These are phyloP conservation scores for Brachystomella parvula DNA, from an alignment of 1,140 invertebrate genomes.

Conservation along the genomic window DNA sequence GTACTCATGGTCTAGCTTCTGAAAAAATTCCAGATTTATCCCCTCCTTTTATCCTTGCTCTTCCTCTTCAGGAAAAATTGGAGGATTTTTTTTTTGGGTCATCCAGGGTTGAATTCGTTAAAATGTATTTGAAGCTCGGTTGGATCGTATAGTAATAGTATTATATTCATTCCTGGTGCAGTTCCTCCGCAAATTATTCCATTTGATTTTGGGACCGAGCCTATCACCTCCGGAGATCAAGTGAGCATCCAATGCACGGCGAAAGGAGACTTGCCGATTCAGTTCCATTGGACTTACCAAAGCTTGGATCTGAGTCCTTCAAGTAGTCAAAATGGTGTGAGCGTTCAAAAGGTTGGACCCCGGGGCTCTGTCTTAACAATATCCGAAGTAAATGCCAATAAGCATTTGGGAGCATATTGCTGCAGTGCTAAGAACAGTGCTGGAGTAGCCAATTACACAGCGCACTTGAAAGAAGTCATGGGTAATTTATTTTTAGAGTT, in stretches of 20 bases:
- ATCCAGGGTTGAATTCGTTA: no score
- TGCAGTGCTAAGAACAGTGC: conserved; percentile 42
- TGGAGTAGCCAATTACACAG: conserved; percentile 53
- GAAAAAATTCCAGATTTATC: no score
- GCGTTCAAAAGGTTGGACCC: conserved; percentile 41
- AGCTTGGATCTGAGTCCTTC: conserved; percentile 9
- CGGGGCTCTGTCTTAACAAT: conserved; percentile 58
- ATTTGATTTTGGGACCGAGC: conserved; percentile 54
- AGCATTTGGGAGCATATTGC: conserved; percentile 38
- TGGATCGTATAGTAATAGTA: no score
- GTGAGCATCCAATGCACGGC: conserved; percentile 34
- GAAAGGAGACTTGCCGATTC: conserved; percentile 36
- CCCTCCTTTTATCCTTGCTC: no score
- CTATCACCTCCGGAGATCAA: conserved; percentile 27
- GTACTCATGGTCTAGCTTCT: no score
- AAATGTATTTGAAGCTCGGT: no score
- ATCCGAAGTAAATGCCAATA: conserved; percentile 60
- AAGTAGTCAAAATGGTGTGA: conserved; percentile 19
- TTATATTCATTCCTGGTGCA: no score
- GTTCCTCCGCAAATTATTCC: conserved; percentile 54
- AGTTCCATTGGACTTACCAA: conserved; percentile 29
- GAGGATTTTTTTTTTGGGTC: no score
- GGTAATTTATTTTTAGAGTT: conserved; percentile 48
- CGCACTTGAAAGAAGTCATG: conserved; percentile 60
- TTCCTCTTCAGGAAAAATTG: no score